phyloP scores from a whole-genome alignment of 2,888 invertebrate species.

The Odontomyia ornata region DNA sequence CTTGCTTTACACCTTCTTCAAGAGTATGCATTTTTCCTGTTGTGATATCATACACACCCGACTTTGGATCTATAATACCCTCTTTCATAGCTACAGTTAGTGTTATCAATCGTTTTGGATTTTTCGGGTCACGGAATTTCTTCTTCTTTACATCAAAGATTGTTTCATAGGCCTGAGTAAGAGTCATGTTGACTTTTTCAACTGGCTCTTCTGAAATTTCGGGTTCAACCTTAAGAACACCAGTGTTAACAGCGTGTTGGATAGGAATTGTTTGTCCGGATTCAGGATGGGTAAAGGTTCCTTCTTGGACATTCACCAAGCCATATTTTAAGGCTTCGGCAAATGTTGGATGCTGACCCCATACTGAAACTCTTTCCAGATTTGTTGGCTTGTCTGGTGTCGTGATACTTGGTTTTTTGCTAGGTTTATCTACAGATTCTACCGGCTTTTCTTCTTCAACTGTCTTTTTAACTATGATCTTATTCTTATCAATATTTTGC shows the following conservation, averaged over 20 bases:
- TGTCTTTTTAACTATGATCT: conserved; percentile 54
- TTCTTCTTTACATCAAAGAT: conserved; percentile 73
- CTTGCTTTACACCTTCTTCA: conserved; percentile 76
- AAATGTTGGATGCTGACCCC: conserved; percentile 73
- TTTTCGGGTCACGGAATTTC: conserved; percentile 75
- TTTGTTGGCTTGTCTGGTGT: too few relatives aligned
- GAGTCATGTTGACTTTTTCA: conserved; percentile 66
- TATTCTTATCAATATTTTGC: too few relatives aligned
- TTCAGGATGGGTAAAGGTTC: conserved; percentile 74
- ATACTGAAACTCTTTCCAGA: conserved; percentile 69
- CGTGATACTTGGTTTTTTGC: too few relatives aligned
- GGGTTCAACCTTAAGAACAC: conserved; percentile 70
- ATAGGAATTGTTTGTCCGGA: conserved; percentile 75
- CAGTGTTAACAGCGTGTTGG: conserved; percentile 76
- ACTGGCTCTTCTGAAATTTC: background rate
- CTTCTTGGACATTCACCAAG: conserved; percentile 71
- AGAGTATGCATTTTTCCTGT: conserved; percentile 77
- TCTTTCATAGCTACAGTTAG: conserved; percentile 78
- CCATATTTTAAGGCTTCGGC: conserved; percentile 74
- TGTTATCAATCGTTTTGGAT: conserved; percentile 72
- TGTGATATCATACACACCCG: conserved; percentile 77
- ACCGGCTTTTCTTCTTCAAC: too few relatives aligned
- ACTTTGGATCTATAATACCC: conserved; percentile 77
- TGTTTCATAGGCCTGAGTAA: conserved; percentile 73
- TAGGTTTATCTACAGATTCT: too few relatives aligned